phyloP scores from a whole-genome alignment of 2,797 vertebrate species.

The Erethizon dorsatum region DNA sequence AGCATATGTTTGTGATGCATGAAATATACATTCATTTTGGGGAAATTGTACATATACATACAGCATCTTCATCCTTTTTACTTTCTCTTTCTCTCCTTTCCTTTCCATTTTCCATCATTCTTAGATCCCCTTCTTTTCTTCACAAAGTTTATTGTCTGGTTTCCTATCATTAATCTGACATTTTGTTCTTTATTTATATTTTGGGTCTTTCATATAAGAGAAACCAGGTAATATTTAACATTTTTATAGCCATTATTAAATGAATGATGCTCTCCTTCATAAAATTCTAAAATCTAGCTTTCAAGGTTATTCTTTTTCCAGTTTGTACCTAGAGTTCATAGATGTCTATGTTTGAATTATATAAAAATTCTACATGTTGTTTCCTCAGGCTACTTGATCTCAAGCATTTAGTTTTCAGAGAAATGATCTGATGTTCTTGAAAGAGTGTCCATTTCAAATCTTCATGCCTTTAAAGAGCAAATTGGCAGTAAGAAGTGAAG shows the following conservation, averaged over 20 bases:
- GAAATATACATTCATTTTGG: too few relatives aligned
- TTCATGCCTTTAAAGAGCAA: neutral
- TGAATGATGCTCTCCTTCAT: neutral
- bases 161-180: too few relatives aligned
- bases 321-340: neutral
- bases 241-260: neutral
- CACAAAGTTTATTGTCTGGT: too few relatives aligned
- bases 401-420: neutral
- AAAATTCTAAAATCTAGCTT: neutral
- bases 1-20: too few relatives aligned
- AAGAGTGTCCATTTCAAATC: neutral
- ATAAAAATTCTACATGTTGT: neutral
- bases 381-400: neutral
- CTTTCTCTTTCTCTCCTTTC: too few relatives aligned
- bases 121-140: too few relatives aligned
- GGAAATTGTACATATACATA: too few relatives aligned
- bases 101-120: too few relatives aligned
- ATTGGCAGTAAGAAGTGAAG: neutral
- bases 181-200: too few relatives aligned
- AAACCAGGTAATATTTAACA: too few relatives aligned
- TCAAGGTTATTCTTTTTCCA: neutral
- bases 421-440: constrained; percentile 14
- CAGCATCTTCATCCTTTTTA: too few relatives aligned
- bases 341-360: neutral
- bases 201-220: too few relatives aligned